A percentile compares a stretch with the other conserved stretches of the same genome.
Evolutionary conservation across 2,888 invertebrate genomes (phyloP).

Genomic region (Gymnocheta viridis): DNA sequence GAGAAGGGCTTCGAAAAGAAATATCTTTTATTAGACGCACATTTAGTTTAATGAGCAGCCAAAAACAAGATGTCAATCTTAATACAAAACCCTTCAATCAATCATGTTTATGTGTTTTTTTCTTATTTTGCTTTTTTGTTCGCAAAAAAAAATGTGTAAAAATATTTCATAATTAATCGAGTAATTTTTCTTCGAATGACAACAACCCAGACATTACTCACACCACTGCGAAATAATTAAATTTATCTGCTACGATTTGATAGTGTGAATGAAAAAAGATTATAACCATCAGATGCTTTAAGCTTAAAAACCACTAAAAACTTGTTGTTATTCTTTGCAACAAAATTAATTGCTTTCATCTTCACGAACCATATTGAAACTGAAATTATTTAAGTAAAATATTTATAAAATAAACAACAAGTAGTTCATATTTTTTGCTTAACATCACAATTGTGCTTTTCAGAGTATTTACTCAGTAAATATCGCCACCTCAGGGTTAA

Average conservation of each 20-base stretch:
- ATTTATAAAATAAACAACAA: conserved; percentile 39
- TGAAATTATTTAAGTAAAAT: conserved; percentile 18
- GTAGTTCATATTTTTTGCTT: conserved; percentile 7
- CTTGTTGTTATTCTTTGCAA: conserved; percentile 25
- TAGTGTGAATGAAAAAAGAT: neutral
- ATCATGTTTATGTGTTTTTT: neutral
- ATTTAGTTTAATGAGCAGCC: neutral
- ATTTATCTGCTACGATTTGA: neutral
- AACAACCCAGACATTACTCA: neutral
- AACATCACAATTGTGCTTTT: conserved; percentile 34
- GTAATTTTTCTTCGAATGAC: neutral
- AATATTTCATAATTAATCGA: neutral
- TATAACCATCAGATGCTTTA: conserved; percentile 2
- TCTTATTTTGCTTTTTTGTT: neutral
- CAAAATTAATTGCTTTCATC: conserved; percentile 36
- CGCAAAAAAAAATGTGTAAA: neutral
- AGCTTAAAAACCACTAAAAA: conserved; percentile 6
- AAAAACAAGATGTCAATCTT: neutral
- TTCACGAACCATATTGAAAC: neutral
- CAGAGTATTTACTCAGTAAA: conserved; percentile 34
- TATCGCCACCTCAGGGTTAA: conserved; percentile 43
- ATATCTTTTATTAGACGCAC: neutral
- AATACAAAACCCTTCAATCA: neutral
- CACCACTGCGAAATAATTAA: neutral
- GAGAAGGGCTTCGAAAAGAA: neutral